Evolutionary conservation across 2,888 invertebrate genomes (phyloP).

Genomic region (Exocentrus adspersus): DNA sequence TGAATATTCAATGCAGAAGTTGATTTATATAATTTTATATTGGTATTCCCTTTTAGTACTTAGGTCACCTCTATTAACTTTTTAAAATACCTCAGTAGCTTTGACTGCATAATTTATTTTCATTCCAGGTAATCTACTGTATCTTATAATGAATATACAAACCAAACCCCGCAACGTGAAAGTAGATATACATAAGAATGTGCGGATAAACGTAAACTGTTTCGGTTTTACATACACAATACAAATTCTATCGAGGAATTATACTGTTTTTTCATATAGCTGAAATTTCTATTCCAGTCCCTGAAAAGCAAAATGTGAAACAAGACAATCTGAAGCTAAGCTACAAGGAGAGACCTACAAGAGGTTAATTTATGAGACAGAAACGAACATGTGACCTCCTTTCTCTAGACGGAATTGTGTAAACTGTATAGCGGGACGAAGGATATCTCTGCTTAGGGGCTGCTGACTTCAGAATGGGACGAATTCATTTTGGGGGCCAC

Average conservation of each 20-base stretch:
- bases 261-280: neutral
- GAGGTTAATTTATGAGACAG: slow-evolving; percentile 22
- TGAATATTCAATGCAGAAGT: too few species aligned
- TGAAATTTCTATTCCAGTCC: slow-evolving; percentile 6
- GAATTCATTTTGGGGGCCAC: slow-evolving; percentile 2
- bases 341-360: slow-evolving; percentile 25
- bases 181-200: neutral
- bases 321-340: slow-evolving; percentile 37
- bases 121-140: too few species aligned
- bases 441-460: slow-evolving; percentile 9
- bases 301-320: slow-evolving; percentile 25
- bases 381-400: slow-evolving; percentile 16
- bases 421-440: slow-evolving; percentile 12
- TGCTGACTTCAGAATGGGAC: slow-evolving; percentile 1
- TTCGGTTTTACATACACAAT: neutral
- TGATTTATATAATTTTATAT: too few species aligned
- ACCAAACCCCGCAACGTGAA: neutral
- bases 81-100: too few species aligned
- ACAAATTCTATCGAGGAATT: neutral
- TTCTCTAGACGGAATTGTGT: slow-evolving; percentile 8
- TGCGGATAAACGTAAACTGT: neutral
- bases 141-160: neutral
- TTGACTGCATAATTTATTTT: too few species aligned
- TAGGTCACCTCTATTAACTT: too few species aligned
- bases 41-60: too few species aligned